These are phyloP conservation scores for Spongilla lacustris DNA, from an alignment of 37 sponge, comb jelly and placozoan genomes.

Conservation along the genomic window DNA sequence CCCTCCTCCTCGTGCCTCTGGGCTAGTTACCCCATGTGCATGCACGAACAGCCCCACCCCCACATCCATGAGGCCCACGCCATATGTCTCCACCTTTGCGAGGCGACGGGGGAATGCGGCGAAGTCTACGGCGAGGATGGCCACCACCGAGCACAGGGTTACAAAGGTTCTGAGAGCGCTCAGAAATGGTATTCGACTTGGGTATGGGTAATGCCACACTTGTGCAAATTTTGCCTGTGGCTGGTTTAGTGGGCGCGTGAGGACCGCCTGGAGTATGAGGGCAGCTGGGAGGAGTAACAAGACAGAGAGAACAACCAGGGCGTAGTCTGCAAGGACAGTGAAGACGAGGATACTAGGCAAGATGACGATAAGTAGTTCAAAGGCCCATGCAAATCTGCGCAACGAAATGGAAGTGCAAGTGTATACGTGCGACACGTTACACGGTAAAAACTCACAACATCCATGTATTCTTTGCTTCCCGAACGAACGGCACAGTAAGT, in stretches of 20 bases:
- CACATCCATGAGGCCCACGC: constrained; percentile 93
- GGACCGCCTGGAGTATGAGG: background rate
- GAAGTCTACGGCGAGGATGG: constrained; percentile 97
- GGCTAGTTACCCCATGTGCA: constrained; percentile 81
- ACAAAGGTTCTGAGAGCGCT: constrained; percentile 66
- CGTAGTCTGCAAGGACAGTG: constrained; percentile 72
- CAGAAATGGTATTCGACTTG: constrained; percentile 55
- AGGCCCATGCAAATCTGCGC: constrained; percentile 16
- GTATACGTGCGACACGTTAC: background rate
- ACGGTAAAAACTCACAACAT: background rate
- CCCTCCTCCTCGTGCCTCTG: constrained; percentile 66
- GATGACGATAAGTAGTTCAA: constrained; percentile 39
- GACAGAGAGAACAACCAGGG: background rate
- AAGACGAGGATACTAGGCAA: constrained; percentile 62
- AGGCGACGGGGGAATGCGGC: constrained; percentile 83
- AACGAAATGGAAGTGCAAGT: background rate
- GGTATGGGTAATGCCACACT: background rate
- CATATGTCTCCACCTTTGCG: constrained; percentile 91
- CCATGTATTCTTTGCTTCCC: background rate
- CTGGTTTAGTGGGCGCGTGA: background rate
- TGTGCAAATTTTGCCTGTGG: background rate
- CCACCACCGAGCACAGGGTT: constrained; percentile 84
- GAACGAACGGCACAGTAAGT: constrained; percentile 7
- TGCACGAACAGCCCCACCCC: constrained; percentile 92
- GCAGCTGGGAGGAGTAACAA: constrained; percentile 2